Percentiles rank a stretch among this genome's conserved stretches.
These are phyloP conservation scores for Euplexia lucipara DNA, from an alignment of 2,888 invertebrate species.

Conservation along the genomic window DNA sequence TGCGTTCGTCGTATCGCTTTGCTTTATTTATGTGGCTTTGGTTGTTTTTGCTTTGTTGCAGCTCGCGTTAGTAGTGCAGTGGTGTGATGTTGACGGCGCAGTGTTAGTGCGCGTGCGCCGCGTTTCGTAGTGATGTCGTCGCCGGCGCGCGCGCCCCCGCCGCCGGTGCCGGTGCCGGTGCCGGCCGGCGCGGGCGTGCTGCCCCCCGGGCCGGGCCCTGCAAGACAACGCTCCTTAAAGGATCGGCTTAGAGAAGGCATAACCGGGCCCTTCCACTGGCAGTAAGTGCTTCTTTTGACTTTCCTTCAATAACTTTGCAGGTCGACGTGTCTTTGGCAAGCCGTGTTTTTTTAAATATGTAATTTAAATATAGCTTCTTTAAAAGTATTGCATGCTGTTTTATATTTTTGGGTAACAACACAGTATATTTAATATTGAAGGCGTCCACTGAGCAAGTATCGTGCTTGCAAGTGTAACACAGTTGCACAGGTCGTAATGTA, in stretches of 20 bases:
- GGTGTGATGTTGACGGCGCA: constrained; percentile 81
- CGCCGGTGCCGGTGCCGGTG: constrained; percentile 75
- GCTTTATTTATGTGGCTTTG: constrained; percentile 89
- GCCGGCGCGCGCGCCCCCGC: constrained; percentile 83
- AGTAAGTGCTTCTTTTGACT: constrained; percentile 91
- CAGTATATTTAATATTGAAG: constrained; percentile 16
- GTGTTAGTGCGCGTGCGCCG: constrained; percentile 74
- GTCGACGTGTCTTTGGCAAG: constrained; percentile 19
- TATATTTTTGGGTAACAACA: constrained; percentile 35
- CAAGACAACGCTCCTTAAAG: constrained; percentile 94
- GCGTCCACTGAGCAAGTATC: constrained; percentile 18
- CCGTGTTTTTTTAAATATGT: background rate
- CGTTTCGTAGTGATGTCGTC: constrained; percentile 78
- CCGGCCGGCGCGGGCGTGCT: constrained; percentile 87
- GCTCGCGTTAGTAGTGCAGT: constrained; percentile 86
- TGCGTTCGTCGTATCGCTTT: constrained; percentile 72
- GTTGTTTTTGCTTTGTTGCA: constrained; percentile 88
- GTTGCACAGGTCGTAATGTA: background rate
- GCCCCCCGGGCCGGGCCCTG: constrained; percentile 90
- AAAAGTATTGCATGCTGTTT: constrained; percentile 38
- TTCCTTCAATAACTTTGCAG: constrained; percentile 48
- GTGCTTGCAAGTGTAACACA: constrained; percentile 3
- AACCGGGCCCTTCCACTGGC: constrained; percentile 95
- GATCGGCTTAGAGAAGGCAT: constrained; percentile 95
- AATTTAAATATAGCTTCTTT: constrained; percentile 13